Percentiles rank a stretch among this genome's conserved stretches.
Conservation (phyloP, 2,797 vertebrate species). For the Eulemur rubriventer region DNA sequence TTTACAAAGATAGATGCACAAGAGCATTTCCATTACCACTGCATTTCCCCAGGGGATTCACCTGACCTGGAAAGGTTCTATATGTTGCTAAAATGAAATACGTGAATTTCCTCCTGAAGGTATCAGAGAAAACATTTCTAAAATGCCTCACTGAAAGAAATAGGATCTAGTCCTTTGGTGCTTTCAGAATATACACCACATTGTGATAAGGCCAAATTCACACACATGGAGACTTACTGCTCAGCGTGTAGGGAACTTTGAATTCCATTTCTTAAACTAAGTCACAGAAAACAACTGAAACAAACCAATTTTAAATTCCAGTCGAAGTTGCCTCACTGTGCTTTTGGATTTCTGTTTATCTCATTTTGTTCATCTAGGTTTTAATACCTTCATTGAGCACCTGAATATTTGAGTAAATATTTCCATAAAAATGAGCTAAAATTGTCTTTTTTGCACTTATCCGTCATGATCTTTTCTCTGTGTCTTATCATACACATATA, state of each 20-base stretch:
- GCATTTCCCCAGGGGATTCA: constrained; percentile 59
- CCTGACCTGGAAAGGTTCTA: constrained; percentile 61
- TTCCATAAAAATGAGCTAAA: neutral
- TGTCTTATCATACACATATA: neutral
- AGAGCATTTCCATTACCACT: constrained; percentile 51
- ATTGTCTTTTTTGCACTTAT: neutral
- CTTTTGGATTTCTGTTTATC: neutral
- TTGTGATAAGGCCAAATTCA: neutral
- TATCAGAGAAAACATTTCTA: constrained; percentile 20
- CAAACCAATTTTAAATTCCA: neutral
- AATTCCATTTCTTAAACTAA: neutral
- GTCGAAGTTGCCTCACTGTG: neutral
- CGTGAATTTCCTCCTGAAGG: constrained; percentile 56
- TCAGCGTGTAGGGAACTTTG: neutral
- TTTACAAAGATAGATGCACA: constrained; percentile 68
- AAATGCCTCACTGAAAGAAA: neutral
- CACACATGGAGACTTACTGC: neutral
- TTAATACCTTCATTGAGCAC: neutral
- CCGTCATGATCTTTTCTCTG: neutral
- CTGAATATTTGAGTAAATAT: neutral
- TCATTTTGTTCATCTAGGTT: neutral
- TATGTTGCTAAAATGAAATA: constrained; percentile 59
- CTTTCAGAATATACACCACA: neutral
- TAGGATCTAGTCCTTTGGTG: neutral
- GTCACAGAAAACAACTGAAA: neutral